Evolutionary conservation across 2,113 vertebrate genomes (phyloP).

Genomic region (Felis chaus): DNA sequence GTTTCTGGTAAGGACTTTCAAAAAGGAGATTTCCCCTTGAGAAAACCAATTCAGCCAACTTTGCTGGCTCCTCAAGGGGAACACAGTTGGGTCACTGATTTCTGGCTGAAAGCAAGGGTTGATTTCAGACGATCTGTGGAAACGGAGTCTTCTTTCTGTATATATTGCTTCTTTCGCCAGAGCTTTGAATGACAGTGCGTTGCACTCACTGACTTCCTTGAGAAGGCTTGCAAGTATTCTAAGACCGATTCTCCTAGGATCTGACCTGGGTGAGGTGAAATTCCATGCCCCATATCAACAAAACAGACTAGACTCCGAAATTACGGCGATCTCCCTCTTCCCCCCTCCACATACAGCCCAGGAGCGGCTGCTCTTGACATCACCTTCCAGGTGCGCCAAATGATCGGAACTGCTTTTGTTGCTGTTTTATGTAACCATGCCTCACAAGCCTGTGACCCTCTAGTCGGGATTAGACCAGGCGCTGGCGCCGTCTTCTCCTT

Average conservation of each 20-base stretch:
- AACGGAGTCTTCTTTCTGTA: background rate
- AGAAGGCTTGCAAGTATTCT: background rate
- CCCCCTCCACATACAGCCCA: rapidly evolving
- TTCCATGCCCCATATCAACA: background rate
- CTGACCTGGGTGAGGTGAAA: background rate
- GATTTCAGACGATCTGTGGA: background rate
- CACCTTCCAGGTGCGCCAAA: background rate
- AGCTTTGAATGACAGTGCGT: background rate
- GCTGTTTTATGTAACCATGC: background rate
- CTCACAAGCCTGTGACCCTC: background rate
- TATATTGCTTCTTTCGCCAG: background rate
- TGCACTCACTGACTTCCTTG: background rate
- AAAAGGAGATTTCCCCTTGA: background rate
- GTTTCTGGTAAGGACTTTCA: background rate
- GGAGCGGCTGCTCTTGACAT: background rate
- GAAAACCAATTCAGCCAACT: background rate
- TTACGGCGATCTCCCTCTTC: background rate
- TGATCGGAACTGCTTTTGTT: rapidly evolving
- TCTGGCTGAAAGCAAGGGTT: background rate
- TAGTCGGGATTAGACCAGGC: rapidly evolving
- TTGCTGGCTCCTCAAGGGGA: background rate
- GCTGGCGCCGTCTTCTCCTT: background rate
- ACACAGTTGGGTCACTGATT: background rate
- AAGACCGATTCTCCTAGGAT: background rate
- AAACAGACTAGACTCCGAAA: background rate